Percentiles rank a stretch among this genome's conserved stretches.
These are phyloP conservation scores for Magallana angulata DNA, from an alignment of 1,140 invertebrate genomes.

Conservation along the genomic window DNA sequence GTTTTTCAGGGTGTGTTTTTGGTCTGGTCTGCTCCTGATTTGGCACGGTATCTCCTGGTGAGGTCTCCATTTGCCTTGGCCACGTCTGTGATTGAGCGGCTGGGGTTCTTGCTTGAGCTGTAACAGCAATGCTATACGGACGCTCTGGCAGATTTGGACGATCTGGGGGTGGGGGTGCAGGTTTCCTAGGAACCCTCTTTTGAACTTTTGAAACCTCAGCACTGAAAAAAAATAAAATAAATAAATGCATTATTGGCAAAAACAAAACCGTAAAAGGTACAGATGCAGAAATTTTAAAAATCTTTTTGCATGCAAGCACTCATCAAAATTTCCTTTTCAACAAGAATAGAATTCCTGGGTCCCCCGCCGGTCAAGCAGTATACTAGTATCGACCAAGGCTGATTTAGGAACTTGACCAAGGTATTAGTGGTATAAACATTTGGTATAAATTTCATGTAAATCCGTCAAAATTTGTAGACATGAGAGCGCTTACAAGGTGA, in stretches of 20 bases:
- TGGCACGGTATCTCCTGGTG: slow-evolving; percentile 40
- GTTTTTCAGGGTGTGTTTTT: slow-evolving; percentile 60
- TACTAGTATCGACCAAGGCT: too few relatives aligned
- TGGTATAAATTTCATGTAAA: too few relatives aligned
- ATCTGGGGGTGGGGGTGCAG: slow-evolving; percentile 73
- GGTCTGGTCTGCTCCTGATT: slow-evolving; percentile 50
- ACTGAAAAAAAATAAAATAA: slow-evolving; percentile 54
- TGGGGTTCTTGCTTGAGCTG: slow-evolving; percentile 59
- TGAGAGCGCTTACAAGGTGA: too few relatives aligned
- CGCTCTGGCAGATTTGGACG: slow-evolving; percentile 58
- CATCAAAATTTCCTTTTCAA: not conserved
- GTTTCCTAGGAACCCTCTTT: slow-evolving; percentile 66
- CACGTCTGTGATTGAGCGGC: slow-evolving; percentile 65
- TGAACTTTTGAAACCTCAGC: slow-evolving; percentile 65
- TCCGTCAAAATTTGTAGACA: too few relatives aligned
- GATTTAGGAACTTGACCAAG: too few relatives aligned
- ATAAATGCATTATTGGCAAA: not conserved
- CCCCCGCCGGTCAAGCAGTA: too few relatives aligned
- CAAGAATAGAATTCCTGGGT: too few relatives aligned
- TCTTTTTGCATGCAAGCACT: too few relatives aligned
- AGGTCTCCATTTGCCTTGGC: slow-evolving; percentile 62
- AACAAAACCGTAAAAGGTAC: not conserved
- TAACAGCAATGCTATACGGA: slow-evolving; percentile 68
- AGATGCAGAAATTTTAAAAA: not conserved
- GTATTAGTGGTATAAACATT: too few relatives aligned